Percentiles rank a stretch among this genome's conserved stretches.
phyloP scores from a whole-genome alignment of 2,797 vertebrate genomes.

The Rhinogobio ventralis region DNA sequence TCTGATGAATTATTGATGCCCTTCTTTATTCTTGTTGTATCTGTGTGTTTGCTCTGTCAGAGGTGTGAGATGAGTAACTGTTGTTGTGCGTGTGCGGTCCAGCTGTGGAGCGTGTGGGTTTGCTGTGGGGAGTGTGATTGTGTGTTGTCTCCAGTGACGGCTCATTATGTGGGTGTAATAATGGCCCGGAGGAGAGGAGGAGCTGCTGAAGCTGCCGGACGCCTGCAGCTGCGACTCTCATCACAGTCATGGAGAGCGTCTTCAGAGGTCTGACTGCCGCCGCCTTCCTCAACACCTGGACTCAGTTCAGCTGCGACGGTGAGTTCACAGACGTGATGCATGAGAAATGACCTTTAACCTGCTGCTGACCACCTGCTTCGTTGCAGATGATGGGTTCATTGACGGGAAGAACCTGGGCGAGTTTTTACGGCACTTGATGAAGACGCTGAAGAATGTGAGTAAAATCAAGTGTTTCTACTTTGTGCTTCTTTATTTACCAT shows the following conservation, averaged over 20 bases:
- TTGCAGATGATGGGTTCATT: constrained; percentile 87
- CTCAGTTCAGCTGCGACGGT: constrained; percentile 64
- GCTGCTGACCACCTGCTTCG: constrained; percentile 35
- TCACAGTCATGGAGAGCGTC: constrained; percentile 82
- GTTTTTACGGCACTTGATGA: constrained; percentile 81
- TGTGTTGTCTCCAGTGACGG: constrained; percentile 30
- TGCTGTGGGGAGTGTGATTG: constrained; percentile 21
- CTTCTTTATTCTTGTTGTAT: neutral
- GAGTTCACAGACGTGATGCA: neutral
- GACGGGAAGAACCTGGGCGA: constrained; percentile 81
- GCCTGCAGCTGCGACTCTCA: neutral
- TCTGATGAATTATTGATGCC: neutral
- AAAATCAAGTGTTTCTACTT: neutral
- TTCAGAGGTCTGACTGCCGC: constrained; percentile 76
- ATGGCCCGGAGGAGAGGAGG: neutral
- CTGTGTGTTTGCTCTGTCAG: neutral
- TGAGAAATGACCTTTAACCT: neutral
- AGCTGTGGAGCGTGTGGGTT: constrained; percentile 6
- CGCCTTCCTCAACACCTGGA: constrained; percentile 85
- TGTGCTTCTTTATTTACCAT: too few species aligned
- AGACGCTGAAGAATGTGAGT: constrained; percentile 82
- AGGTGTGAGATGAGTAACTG: neutral
- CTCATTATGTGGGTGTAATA: constrained; percentile 55
- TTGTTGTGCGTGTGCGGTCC: too few species aligned
- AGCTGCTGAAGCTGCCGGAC: neutral